phyloP scores from a whole-genome alignment of 2,797 vertebrate genomes.

The Danio tinwini region DNA sequence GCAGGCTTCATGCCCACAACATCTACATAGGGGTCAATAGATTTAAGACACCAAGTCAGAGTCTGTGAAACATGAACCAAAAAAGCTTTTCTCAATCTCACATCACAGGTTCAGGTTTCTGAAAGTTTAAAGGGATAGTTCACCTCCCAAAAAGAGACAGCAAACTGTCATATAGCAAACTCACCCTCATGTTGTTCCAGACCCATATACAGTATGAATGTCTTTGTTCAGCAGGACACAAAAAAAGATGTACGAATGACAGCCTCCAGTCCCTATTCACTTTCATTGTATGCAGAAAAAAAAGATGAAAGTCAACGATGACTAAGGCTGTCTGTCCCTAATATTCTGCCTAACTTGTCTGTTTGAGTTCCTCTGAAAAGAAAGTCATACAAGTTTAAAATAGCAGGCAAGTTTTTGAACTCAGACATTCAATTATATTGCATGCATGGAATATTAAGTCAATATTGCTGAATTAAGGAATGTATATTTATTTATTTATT shows the following conservation, averaged over 20 bases:
- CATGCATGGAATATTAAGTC: no score
- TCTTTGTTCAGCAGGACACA: slow-evolving; percentile 14
- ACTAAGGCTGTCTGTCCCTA: slow-evolving; percentile 16
- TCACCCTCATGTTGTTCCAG: not conserved
- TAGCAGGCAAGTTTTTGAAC: no score
- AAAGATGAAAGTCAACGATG: not conserved
- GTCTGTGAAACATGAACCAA: slow-evolving; percentile 15
- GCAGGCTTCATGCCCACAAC: slow-evolving; percentile 8
- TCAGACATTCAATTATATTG: no score
- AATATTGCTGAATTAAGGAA: no score
- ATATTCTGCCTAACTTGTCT: not conserved
- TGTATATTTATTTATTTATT: no score
- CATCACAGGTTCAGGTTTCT: not conserved
- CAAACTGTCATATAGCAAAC: not conserved
- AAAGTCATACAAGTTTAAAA: not conserved
- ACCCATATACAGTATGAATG: not conserved
- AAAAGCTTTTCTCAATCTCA: slow-evolving; percentile 5
- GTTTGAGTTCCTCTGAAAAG: not conserved
- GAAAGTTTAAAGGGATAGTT: slow-evolving; percentile 1
- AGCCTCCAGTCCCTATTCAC: not conserved
- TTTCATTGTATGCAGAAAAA: not conserved
- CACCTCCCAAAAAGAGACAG: not conserved
- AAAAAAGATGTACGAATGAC: not conserved
- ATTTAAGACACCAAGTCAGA: slow-evolving; percentile 23
- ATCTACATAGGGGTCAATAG: not conserved